Evolutionary conservation across 2,797 vertebrate species (phyloP), one percentile per base, ranked within the genome.

Genomic region (Acipenser oxyrinchus): DNA sequence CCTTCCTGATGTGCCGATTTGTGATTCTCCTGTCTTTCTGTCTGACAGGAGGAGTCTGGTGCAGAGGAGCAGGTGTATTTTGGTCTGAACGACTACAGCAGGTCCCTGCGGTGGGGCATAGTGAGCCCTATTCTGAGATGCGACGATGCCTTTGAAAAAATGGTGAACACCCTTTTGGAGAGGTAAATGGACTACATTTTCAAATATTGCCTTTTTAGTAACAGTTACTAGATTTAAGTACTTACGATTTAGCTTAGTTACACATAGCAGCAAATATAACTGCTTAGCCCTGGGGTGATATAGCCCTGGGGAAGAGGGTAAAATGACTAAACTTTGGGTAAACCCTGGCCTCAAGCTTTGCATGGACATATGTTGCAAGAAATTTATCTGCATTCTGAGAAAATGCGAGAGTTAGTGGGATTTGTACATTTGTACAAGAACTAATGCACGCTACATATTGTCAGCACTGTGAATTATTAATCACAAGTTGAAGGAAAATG

Each of bases 111-210:
- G 70, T 99, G 96, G 96, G 96, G 95, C 49, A 88, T 98, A 78
- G 95, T 93, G 63, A 98, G 95, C 77, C 96, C 97, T 13, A 94
- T 99, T 67, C 79, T 99, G 72, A 91, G 94, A 72, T 98, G 93
- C 72, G 97, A 99, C 51, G 94, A 99, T 69, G 95, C 96, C 0
- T 99, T 97, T 73, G 96, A 99, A 86, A 96, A 94, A 84, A 99
- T 99, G 96, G 95, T 97, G 77, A 93, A 83, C 83, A 93, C 93
- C 0, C 88, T 99, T 62, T 76, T 99, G 76, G 93, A 97, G 72
- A 96, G 95, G 97, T 99, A 83, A 87, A 80, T 69, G 62, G 10
- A 5, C 37, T 7, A 9, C 37, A 13, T 10, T 62, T 8, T 37
- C n/a, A 10, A 55, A 55, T 55, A 4, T 55, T 55, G 9, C 52